These are phyloP conservation scores for Ctenosaura bakeri DNA, from an alignment of 2,797 vertebrate species.

Conservation along the genomic window DNA sequence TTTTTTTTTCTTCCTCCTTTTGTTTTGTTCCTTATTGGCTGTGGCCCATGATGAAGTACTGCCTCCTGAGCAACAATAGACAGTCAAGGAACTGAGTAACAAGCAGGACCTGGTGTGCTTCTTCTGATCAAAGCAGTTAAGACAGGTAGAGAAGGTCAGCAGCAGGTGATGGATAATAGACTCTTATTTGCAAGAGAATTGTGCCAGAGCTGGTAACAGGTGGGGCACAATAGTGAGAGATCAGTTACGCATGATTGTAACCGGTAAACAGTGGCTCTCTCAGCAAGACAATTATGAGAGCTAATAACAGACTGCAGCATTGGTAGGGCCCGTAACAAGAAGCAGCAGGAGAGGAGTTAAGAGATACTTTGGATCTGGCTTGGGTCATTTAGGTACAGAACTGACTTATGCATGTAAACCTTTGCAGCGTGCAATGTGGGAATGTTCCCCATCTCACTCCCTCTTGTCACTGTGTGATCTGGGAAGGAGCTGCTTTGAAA, in stretches of 20 bases:
- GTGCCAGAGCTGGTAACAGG: constrained; percentile 2
- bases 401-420: neutral
- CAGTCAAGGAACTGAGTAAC: neutral
- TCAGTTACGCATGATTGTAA: constrained; percentile 33
- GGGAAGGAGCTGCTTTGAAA: too few relatives aligned
- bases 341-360: neutral
- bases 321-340: neutral
- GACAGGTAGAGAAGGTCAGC: constrained; percentile 13
- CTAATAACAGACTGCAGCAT: neutral
- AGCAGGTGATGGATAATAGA: constrained; percentile 11
- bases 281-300: neutral
- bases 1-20: too few relatives aligned
- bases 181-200: neutral
- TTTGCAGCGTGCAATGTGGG: neutral
- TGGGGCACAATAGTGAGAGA: constrained; percentile 21
- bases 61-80: neutral
- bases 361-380: neutral
- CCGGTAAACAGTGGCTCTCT: neutral
- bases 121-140: neutral
- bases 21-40: fast-evolving
- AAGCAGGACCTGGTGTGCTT: fast-evolving
- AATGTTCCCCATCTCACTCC: neutral
- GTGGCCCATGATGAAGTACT: neutral
- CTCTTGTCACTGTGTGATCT: neutral
- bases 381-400: neutral